A percentile compares a stretch with the other conserved stretches of the same genome.
These are phyloP conservation scores for Cottoperca gobio DNA, from an alignment of 2,797 vertebrate genomes.

Conservation along the genomic window DNA sequence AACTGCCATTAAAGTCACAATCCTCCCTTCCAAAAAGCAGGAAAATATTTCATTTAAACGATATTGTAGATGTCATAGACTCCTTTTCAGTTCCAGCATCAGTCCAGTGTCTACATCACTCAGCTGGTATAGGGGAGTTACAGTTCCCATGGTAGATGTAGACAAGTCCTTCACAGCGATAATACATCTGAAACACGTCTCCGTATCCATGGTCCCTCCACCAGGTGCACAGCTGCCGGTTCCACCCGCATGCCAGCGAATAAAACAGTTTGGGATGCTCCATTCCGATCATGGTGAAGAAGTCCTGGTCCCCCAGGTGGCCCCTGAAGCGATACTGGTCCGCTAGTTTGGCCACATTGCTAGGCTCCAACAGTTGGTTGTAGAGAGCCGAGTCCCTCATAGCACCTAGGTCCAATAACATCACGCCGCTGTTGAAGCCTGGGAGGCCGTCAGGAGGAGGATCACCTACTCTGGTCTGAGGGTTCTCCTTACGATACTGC, in stretches of 20 bases:
- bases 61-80: neutral
- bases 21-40: conserved; percentile 1
- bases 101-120: conserved; percentile 74
- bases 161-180: conserved; percentile 88
- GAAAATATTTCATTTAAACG: conserved; percentile 5
- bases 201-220: conserved; percentile 96
- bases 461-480: conserved; percentile 89
- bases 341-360: conserved; percentile 86
- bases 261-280: conserved; percentile 94
- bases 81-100: neutral
- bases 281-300: conserved; percentile 98
- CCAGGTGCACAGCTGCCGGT: conserved; percentile 98
- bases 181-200: conserved; percentile 93
- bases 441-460: conserved; percentile 93
- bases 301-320: conserved; percentile 98
- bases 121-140: conserved; percentile 91
- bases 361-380: conserved; percentile 89
- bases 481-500: conserved; percentile 97
- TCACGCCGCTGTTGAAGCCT: conserved; percentile 97
- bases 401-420: conserved; percentile 91
- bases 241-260: conserved; percentile 93
- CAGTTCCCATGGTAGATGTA: conserved; percentile 97
- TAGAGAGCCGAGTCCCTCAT: conserved; percentile 93
- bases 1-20: conserved; percentile 9
- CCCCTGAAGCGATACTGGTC: conserved; percentile 95